Conservation (phyloP, 2,113 vertebrate species). For the Phoxinus phoxinus region DNA sequence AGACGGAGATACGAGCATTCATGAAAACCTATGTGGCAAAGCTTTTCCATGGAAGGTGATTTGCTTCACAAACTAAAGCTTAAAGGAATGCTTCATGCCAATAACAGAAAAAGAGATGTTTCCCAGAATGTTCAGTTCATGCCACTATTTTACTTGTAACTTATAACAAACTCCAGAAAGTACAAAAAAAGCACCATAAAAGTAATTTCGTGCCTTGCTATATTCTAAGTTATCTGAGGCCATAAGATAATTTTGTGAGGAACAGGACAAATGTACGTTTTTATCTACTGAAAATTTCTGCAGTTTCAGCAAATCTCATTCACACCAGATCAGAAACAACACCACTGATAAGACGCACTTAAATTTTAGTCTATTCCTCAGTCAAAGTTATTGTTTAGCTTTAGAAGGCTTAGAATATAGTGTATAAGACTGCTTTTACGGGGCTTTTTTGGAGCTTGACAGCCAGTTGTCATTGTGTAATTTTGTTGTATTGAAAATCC, state of each 20-base stretch:
- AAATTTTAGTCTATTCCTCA: not conserved
- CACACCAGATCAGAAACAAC: not conserved
- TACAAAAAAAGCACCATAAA: not conserved
- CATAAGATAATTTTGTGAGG: not conserved
- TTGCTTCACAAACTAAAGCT: not conserved
- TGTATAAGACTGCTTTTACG: not conserved
- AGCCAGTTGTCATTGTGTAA: not conserved
- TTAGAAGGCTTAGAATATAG: not conserved
- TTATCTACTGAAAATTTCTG: not conserved
- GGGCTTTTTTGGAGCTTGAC: slow-evolving; percentile 9
- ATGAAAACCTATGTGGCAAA: slow-evolving; percentile 91
- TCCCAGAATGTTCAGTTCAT: not conserved
- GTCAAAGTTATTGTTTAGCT: not conserved
- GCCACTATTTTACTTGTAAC: not conserved
- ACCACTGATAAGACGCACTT: not conserved
- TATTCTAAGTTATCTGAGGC: not conserved
- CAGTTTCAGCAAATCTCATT: slow-evolving; percentile 3
- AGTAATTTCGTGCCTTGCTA: not conserved
- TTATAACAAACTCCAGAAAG: not conserved
- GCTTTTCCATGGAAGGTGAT: slow-evolving; percentile 88
- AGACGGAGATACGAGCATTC: slow-evolving; percentile 80
- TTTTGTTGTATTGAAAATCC: not conserved
- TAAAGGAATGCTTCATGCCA: not conserved
- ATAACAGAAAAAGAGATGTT: not conserved
- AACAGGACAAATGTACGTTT: not conserved